Evolutionary conservation across 2,113 vertebrate species (phyloP), one percentile per base, ranked within the genome.

Genomic region (Sprattus sprattus): DNA sequence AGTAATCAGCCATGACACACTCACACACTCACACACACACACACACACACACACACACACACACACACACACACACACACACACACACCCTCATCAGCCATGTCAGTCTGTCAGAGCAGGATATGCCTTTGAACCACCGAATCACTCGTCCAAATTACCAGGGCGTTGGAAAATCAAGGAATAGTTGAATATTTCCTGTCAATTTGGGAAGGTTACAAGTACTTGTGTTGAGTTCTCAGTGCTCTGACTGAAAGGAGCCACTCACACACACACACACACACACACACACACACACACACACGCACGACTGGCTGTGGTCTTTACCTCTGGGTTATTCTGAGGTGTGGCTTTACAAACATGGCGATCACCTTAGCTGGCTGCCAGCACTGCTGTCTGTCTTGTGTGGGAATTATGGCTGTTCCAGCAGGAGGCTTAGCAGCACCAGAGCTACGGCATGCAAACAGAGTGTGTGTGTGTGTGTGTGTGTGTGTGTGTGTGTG

Each of bases 371-470:
- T 67, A 67, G 64, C 64, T 4, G 54, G 54, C 54, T 60, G 54
- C 20, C 54, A 60, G 3, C 54, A 18, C 54, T 22, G 54, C 54
- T 6, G 54, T 20, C 54, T 67, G 64, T 28, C 64, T 10, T 6
- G n/a, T 7, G 64, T 28, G 64, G 64, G 64, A 67, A 67, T 67
- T 39, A 82, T 87, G 83, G 67, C 84, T 85, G 87, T 52, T 85
- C 82, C 28, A 83, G 84, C 49, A 81, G 84, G 81, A 80, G 71
- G 75, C 81, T 85, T 83, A 81, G 57, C 16, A 60, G 81, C 57
- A 54, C 81, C 60, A 67, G 60, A 67, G n/a, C 39, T 39, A 39
- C 39, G 2, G 39, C 39, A 39, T 39, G 2, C 39, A 39, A 39
- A 39, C 39, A 39, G 39, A 39, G 39, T 39, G 39, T 39, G 39